A percentile compares a stretch with the other conserved stretches of the same genome.
Evolutionary conservation across 92 coral and sea anemone genomes (phyloP).

Genomic region (Phenganax subtilis): DNA sequence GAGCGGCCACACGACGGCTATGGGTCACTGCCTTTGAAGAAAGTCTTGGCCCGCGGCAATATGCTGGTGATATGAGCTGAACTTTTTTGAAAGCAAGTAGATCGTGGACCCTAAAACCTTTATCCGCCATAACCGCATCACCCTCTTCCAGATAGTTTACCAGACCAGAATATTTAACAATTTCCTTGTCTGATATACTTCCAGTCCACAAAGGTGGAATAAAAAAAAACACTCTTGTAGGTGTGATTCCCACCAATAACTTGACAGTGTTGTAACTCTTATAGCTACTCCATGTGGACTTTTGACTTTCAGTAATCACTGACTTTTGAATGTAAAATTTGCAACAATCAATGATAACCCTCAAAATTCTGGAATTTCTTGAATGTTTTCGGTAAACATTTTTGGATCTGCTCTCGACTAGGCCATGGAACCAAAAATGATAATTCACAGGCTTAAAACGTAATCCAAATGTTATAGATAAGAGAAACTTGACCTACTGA

Average conservation of each 20-base stretch:
- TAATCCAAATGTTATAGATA: too few relatives aligned
- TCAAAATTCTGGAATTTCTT: not conserved
- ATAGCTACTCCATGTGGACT: constrained; percentile 35
- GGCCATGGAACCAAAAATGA: constrained; percentile 48
- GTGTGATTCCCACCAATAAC: too few relatives aligned
- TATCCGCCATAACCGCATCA: constrained; percentile 6
- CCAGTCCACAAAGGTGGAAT: too few relatives aligned
- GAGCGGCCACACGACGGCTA: too few relatives aligned
- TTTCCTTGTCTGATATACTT: constrained; percentile 3
- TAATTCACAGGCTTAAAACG: constrained; percentile 14
- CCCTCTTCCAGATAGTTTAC: constrained; percentile 8
- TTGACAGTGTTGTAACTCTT: not conserved
- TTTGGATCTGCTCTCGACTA: constrained; percentile 8
- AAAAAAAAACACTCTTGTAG: too few relatives aligned
- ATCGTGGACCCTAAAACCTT: too few relatives aligned
- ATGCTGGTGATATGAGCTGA: too few relatives aligned
- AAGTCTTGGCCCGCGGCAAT: too few relatives aligned
- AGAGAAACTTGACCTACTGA: too few relatives aligned
- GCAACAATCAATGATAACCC: constrained; percentile 36
- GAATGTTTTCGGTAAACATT: constrained; percentile 10
- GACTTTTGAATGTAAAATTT: constrained; percentile 41
- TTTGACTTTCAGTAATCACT: constrained; percentile 37
- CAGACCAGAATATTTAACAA: constrained; percentile 6
- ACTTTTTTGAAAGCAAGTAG: too few relatives aligned
- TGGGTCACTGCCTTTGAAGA: too few relatives aligned